Conservation (phyloP, 2,888 invertebrate genomes). For the Gastrophysa polygoni region DNA sequence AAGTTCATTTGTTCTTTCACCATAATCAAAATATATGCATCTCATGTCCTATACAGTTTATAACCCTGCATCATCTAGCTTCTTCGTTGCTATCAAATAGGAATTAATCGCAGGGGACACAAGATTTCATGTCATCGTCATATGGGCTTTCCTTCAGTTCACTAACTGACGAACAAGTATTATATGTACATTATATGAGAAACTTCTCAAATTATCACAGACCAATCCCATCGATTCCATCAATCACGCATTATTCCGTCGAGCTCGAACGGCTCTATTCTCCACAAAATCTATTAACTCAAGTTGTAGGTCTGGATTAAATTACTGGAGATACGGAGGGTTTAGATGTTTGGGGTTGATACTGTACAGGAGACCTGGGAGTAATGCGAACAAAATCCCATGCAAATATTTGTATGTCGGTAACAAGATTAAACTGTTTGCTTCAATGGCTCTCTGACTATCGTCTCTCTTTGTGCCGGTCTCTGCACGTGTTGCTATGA, state of each 20-base stretch:
- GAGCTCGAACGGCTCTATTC: background rate
- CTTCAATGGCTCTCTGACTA: background rate
- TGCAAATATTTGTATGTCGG: slow-evolving; percentile 34
- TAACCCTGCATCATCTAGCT: too few relatives aligned
- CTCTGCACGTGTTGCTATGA: background rate
- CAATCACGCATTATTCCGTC: background rate
- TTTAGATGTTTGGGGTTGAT: background rate
- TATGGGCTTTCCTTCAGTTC: too few relatives aligned
- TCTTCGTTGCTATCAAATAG: too few relatives aligned
- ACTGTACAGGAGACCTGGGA: background rate
- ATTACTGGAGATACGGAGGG: background rate
- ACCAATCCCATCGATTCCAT: background rate
- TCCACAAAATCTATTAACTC: background rate
- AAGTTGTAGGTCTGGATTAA: background rate
- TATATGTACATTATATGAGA: background rate
- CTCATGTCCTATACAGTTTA: too few relatives aligned
- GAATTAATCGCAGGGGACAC: too few relatives aligned
- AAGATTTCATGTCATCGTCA: too few relatives aligned
- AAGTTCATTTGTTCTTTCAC: too few relatives aligned
- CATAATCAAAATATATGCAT: too few relatives aligned
- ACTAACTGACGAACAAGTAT: too few relatives aligned
- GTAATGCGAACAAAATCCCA: slow-evolving; percentile 24
- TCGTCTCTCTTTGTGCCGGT: background rate
- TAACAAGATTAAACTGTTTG: slow-evolving; percentile 8
- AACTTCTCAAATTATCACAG: background rate